Conservation (phyloP, 2,888 invertebrate species). For the Marronus borbonicus region DNA sequence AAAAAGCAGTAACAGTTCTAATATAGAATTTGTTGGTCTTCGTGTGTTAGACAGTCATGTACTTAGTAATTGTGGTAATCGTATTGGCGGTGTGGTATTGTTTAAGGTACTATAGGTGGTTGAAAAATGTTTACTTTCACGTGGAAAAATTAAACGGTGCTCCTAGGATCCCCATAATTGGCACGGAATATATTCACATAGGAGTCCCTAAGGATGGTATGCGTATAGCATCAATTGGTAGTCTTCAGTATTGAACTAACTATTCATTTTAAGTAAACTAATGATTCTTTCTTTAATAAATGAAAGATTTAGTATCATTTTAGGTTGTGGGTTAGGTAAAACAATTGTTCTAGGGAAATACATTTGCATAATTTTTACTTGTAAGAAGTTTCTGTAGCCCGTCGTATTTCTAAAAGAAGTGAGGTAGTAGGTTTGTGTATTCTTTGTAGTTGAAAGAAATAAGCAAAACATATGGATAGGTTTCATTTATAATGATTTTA, state of each 20-base stretch:
- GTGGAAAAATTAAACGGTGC: background rate
- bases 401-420: too few species aligned
- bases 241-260: background rate
- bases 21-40: background rate
- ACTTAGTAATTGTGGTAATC: background rate
- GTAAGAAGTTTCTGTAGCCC: too few species aligned
- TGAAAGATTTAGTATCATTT: too few species aligned
- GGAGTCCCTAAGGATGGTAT: background rate
- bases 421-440: too few species aligned
- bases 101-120: constrained; percentile 25
- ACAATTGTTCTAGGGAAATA: too few species aligned
- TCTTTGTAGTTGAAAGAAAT: too few species aligned
- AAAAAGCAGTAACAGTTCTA: background rate
- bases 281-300: too few species aligned
- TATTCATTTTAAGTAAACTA: background rate
- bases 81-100: constrained; percentile 13
- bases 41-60: background rate
- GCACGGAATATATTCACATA: background rate
- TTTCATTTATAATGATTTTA: too few species aligned
- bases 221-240: too few species aligned
- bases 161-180: background rate
- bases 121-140: background rate
- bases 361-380: too few species aligned
- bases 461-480: too few species aligned
- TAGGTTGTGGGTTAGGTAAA: too few species aligned